phyloP scores from a whole-genome alignment of 23 tunicate species.

The Botrylloides violaceus region DNA sequence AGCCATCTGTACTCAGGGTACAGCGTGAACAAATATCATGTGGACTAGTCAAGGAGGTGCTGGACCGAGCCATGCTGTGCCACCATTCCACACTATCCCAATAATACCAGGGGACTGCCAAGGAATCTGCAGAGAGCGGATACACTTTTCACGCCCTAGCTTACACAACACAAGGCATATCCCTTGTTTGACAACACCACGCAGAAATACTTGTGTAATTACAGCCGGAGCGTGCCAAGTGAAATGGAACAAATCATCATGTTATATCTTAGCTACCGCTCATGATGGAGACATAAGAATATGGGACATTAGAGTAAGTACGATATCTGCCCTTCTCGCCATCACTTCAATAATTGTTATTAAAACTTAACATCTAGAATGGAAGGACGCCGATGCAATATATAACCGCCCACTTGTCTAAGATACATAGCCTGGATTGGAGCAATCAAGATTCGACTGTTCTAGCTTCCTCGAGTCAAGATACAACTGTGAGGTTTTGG shows the following conservation, averaged over 20 bases:
- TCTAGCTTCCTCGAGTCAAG: conserved; percentile 68
- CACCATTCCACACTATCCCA: too few relatives aligned
- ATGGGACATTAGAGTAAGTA: conserved; percentile 73
- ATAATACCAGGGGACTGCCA: too few relatives aligned
- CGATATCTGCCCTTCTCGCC: conserved; percentile 3
- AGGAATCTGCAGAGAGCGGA: too few relatives aligned
- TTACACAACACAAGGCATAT: too few relatives aligned
- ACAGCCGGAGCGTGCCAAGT: conserved; percentile 82
- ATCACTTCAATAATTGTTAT: not conserved
- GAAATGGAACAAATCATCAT: conserved; percentile 65
- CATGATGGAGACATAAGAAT: conserved; percentile 89
- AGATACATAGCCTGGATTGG: conserved; percentile 76
- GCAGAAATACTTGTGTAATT: not conserved
- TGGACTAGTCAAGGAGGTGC: too few relatives aligned
- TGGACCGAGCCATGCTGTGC: too few relatives aligned
- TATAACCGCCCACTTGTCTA: conserved; percentile 82
- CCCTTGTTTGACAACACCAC: too few relatives aligned
- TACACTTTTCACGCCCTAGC: too few relatives aligned
- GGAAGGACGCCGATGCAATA: conserved; percentile 50
- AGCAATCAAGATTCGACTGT: conserved; percentile 19
- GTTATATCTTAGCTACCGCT: conserved; percentile 46
- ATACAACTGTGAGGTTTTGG: conserved; percentile 74
- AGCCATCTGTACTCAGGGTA: too few relatives aligned
- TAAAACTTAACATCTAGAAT: conserved; percentile 22
- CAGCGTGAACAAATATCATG: too few relatives aligned